Conservation (phyloP, 2,888 invertebrate species). For the Choristoneura rosaceana region DNA sequence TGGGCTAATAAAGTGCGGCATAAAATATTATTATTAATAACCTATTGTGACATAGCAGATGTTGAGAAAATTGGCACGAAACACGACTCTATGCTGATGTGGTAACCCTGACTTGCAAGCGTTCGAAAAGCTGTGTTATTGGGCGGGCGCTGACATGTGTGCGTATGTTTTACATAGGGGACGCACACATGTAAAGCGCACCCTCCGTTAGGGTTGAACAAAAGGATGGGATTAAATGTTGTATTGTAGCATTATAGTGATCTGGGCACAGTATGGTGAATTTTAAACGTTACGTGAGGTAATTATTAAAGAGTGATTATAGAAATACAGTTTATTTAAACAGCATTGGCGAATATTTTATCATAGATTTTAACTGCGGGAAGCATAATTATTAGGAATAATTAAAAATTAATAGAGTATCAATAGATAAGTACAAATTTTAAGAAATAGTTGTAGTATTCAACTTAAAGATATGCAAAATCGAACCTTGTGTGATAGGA, state of each 20-base stretch:
- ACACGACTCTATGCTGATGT: conserved; percentile 53
- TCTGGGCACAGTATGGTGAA: conserved; percentile 37
- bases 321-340: conserved; percentile 33
- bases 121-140: conserved; percentile 63
- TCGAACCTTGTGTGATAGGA: no score
- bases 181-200: conserved; percentile 48
- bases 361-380: neutral
- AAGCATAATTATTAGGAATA: neutral
- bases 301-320: conserved; percentile 35
- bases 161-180: conserved; percentile 60
- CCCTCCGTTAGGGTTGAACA: conserved; percentile 66
- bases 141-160: conserved; percentile 79
- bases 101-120: conserved; percentile 48
- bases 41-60: conserved; percentile 52
- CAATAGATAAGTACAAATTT: no score
- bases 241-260: conserved; percentile 75
- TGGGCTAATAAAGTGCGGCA: conserved; percentile 61
- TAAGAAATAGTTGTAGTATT: no score
- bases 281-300: conserved; percentile 38
- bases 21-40: conserved; percentile 66
- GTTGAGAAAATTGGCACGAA: conserved; percentile 45
- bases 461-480: neutral
- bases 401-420: neutral
- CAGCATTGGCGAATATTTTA: neutral
- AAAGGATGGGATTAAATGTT: conserved; percentile 81